phyloP scores from a whole-genome alignment of 2,888 invertebrate genomes.

The Drosophila picticornis region DNA sequence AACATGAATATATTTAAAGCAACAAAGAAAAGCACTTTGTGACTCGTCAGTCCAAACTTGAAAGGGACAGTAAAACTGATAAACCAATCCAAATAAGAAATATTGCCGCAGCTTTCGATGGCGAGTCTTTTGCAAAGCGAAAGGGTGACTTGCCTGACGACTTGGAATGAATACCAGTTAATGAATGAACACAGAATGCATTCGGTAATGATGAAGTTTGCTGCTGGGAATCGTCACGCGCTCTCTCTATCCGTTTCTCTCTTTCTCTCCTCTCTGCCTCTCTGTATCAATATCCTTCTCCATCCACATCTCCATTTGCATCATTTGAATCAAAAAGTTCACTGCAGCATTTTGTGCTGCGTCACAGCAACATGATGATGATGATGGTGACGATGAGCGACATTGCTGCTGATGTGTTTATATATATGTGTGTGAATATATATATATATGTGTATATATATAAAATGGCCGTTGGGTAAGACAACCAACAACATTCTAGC shows the following conservation, averaged over 20 bases:
- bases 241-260: not conserved
- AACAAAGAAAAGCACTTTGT: not conserved
- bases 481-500: constrained; percentile 12
- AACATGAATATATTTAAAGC: not conserved
- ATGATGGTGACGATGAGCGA: constrained; percentile 16
- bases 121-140: not conserved
- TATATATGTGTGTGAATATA: too few species aligned
- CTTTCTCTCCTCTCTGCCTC: not conserved
- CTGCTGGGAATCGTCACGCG: not conserved
- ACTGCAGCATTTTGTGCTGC: constrained; percentile 47
- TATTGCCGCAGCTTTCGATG: not conserved
- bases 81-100: not conserved
- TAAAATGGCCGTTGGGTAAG: constrained; percentile 49
- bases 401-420: constrained; percentile 25
- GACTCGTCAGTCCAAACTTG: not conserved
- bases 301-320: not conserved
- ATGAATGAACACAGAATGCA: not conserved
- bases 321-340: constrained; percentile 21
- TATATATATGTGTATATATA: too few species aligned
- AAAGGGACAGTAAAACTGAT: not conserved
- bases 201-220: not conserved
- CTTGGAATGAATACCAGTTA: not conserved
- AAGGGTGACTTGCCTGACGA: not conserved
- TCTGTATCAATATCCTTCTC: not conserved
- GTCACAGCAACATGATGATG: constrained; percentile 42